Conservation (phyloP, 1,140 invertebrate genomes). For the Helicoverpa zea region DNA sequence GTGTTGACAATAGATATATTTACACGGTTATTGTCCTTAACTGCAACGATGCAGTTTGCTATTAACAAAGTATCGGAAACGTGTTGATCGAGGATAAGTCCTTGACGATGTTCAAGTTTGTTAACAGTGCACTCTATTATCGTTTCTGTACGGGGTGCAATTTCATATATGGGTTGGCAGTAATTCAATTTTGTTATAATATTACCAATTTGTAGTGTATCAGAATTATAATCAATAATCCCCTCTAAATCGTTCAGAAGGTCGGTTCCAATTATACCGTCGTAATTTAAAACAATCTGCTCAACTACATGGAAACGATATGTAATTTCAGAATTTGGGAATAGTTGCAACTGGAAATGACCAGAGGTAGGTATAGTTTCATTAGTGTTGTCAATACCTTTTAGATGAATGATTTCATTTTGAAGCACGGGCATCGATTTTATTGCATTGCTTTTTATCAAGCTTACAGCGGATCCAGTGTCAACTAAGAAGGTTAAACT, state of each 20-base stretch:
- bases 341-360: too few species aligned
- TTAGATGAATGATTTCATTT: not conserved
- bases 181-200: slow-evolving; percentile 1
- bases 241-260: too few species aligned
- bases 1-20: slow-evolving; percentile 44
- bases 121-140: slow-evolving; percentile 35
- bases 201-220: not conserved
- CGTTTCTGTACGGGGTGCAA: slow-evolving; percentile 18
- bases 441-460: too few species aligned
- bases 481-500: too few species aligned
- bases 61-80: slow-evolving; percentile 42
- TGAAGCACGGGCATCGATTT: too few species aligned
- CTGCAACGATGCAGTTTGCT: slow-evolving; percentile 47
- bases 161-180: not conserved
- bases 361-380: slow-evolving; percentile 32
- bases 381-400: not conserved
- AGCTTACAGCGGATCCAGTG: too few species aligned
- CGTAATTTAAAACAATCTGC: too few species aligned
- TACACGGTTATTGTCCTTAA: slow-evolving; percentile 46
- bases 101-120: slow-evolving; percentile 40
- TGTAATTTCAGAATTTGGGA: too few species aligned
- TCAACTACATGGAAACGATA: too few species aligned
- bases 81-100: slow-evolving; percentile 42
- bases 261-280: too few species aligned
- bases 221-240: not conserved